phyloP scores from a whole-genome alignment of 2,113 vertebrate genomes.

The Cnemophilus loriae region DNA sequence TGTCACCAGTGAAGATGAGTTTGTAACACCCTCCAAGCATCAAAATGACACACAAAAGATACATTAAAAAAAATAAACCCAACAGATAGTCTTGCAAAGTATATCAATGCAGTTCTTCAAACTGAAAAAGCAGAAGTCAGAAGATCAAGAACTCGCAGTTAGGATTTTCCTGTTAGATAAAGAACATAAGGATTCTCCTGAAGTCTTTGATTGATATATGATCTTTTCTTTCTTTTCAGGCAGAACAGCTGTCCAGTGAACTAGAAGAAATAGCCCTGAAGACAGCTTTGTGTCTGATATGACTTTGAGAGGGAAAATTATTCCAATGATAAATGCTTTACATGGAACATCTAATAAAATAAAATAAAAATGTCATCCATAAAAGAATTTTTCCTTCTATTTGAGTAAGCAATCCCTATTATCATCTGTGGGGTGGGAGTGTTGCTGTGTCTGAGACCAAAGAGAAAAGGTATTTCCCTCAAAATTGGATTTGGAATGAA shows the following conservation, averaged over 20 bases:
- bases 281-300: slow-evolving; percentile 45
- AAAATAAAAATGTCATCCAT: not conserved
- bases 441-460: not conserved
- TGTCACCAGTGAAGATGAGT: not conserved
- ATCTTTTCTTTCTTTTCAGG: slow-evolving; percentile 57
- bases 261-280: slow-evolving; percentile 57
- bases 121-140: not conserved
- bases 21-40: slow-evolving; percentile 12
- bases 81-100: not conserved
- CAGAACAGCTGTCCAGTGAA: slow-evolving; percentile 57
- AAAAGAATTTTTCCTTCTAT: slow-evolving; percentile 8
- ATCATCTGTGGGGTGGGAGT: not conserved
- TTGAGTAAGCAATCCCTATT: not conserved
- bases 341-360: not conserved
- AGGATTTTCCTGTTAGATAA: slow-evolving; percentile 24
- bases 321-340: slow-evolving; percentile 20
- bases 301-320: slow-evolving; percentile 51
- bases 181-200: slow-evolving; percentile 43
- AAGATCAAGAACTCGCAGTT: slow-evolving; percentile 4
- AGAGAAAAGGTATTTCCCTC: not conserved
- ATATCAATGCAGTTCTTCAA: not conserved
- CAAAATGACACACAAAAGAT: not conserved
- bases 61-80: not conserved
- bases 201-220: slow-evolving; percentile 51
- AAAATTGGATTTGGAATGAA: not conserved